Conservation (phyloP, 2,888 invertebrate species). For the Mycalesis mineus region DNA sequence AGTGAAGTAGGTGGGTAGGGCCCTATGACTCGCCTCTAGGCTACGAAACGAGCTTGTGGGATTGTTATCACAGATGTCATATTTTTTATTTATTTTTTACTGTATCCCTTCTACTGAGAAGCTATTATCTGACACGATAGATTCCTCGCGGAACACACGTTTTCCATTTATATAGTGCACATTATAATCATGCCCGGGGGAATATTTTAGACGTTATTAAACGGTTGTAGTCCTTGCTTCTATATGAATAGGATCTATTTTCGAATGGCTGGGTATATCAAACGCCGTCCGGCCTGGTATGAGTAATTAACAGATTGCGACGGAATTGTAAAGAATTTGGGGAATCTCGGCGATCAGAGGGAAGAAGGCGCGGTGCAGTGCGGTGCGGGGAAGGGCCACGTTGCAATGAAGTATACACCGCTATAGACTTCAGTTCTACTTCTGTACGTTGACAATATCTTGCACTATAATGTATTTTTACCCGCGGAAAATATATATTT, state of each 20-base stretch:
- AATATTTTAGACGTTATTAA: background rate
- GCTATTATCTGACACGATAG: background rate
- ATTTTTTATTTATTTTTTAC: background rate
- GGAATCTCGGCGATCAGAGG: background rate
- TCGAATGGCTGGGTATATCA: background rate
- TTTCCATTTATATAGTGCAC: background rate
- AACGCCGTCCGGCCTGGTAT: background rate
- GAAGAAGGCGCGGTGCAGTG: too few relatives aligned
- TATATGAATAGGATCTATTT: background rate
- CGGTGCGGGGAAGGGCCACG: too few relatives aligned
- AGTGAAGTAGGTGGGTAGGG: too few relatives aligned
- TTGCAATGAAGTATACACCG: too few relatives aligned
- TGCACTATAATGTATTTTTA: too few relatives aligned
- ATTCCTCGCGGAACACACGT: background rate
- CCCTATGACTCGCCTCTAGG: too few relatives aligned
- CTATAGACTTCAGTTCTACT: too few relatives aligned
- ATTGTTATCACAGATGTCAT: background rate
- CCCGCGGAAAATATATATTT: too few relatives aligned
- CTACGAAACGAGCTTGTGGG: too few relatives aligned
- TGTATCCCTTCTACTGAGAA: background rate
- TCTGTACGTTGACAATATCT: too few relatives aligned
- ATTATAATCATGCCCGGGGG: background rate
- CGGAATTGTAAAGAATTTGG: background rate
- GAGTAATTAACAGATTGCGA: constrained; percentile 2
- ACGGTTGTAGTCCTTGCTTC: background rate